Evolutionary conservation across 2,797 vertebrate species (phyloP), one percentile per base, ranked within the genome.

Genomic region (Takifugu rubripes): DNA sequence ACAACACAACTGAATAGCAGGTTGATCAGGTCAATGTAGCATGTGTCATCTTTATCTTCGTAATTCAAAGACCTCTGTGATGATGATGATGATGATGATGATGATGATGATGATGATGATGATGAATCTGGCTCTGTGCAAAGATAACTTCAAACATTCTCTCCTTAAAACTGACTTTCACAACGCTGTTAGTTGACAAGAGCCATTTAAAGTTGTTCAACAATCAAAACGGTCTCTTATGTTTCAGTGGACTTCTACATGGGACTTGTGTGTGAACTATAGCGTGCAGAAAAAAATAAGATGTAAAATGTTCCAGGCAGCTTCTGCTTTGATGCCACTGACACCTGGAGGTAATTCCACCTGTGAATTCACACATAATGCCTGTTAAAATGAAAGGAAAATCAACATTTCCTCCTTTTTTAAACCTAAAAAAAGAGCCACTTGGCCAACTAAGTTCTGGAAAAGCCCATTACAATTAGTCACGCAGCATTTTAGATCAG

Each of bases 381-480:
- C 7, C 0, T 26, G 14, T 42, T 43, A 6, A 16, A n/a, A n/a
- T 7, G 17, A 6, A n/a, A 46, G 7, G 21, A 31, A 52, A 45
- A 66, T 24, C 16, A 47, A 43, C 5, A 12, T 52, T 36, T 56
- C 52, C 3, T 53, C 1, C 42, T 5, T 62, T 6, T 59, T 55
- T 54, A 48, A 49, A 51, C 21, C 1, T 2, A 3, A 16, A 25
- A 47, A 14, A 49, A 45, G 29, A 66, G 56, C 52, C 5, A 56
- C 40, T 66, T 58, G 57, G 56, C 56, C 56, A 49, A 17, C 56
- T 6, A 44, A 56, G 64, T 44, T 68, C 54, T 73, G 74, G 79
- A 77, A 84, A 84, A 70, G 47, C 75, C 78, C 69, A 59, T 27
- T 54, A 53, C 44, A 50, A 64, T 82, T 74, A 75, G 67, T 79